These are phyloP conservation scores for Oscheius sp. DNA, from an alignment of 2,888 invertebrate genomes.

Conservation along the genomic window DNA sequence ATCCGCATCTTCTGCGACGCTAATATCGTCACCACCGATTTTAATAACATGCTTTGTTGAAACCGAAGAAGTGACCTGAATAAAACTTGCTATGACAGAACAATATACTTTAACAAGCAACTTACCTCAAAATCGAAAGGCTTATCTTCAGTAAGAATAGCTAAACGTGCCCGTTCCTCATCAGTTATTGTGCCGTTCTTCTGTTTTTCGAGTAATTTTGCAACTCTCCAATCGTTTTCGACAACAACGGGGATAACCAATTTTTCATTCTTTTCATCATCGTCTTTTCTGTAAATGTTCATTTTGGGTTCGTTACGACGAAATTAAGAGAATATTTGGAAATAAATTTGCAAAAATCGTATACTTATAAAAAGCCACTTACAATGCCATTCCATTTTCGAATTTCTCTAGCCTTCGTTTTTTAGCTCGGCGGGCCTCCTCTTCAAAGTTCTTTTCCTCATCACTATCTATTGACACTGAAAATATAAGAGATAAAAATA, in stretches of 20 bases:
- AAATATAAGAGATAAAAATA: slow-evolving; percentile 24
- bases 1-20: slow-evolving; percentile 58
- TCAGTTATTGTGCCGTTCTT: slow-evolving; percentile 61
- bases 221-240: slow-evolving; percentile 59
- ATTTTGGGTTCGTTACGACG: not conserved
- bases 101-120: not conserved
- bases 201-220: slow-evolving; percentile 55
- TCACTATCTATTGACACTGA: slow-evolving; percentile 52
- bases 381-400: slow-evolving; percentile 55
- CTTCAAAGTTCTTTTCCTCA: slow-evolving; percentile 55
- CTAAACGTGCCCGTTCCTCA: slow-evolving; percentile 55
- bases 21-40: slow-evolving; percentile 28
- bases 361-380: slow-evolving; percentile 32
- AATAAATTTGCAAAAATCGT: too few species aligned
- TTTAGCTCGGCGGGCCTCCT: slow-evolving; percentile 48
- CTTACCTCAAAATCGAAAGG: slow-evolving; percentile 22
- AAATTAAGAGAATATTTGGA: too few species aligned
- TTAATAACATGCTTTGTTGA: slow-evolving; percentile 4
- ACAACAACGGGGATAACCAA: slow-evolving; percentile 60
- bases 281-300: slow-evolving; percentile 49
- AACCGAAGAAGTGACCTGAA: not conserved
- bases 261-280: slow-evolving; percentile 44
- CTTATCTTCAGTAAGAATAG: slow-evolving; percentile 45
- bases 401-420: slow-evolving; percentile 56
- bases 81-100: not conserved